A percentile compares a stretch with the other conserved stretches of the same genome.
Conservation (phyloP, 2,888 invertebrate species). For the Cataglyphis cursor region DNA sequence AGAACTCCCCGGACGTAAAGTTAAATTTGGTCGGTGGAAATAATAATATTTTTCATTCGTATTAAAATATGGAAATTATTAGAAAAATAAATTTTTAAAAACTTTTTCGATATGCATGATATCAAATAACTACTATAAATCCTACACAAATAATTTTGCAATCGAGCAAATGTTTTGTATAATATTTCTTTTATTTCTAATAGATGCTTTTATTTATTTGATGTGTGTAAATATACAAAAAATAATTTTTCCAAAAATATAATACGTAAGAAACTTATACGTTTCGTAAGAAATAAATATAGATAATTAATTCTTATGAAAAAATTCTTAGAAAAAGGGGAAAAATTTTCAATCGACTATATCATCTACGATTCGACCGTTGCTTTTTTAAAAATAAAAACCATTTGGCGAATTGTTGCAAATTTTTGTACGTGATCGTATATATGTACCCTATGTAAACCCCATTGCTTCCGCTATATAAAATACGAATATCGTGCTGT, state of each 20-base stretch:
- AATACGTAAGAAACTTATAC: background rate
- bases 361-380: background rate
- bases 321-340: background rate
- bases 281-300: background rate
- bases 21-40: background rate
- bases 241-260: background rate
- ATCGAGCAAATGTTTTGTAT: background rate
- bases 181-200: background rate
- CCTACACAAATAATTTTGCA: conserved; percentile 14
- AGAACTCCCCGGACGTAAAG: background rate
- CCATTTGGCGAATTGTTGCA: background rate
- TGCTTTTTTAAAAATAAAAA: conserved; percentile 19
- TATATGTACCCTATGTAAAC: conserved; percentile 20
- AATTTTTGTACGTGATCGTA: background rate
- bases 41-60: conserved; percentile 15
- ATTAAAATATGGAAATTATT: conserved; percentile 12
- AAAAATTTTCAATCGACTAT: conserved; percentile 18
- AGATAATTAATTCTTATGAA: background rate
- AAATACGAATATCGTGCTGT: conserved; percentile 28
- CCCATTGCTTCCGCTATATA: conserved; percentile 28
- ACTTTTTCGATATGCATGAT: conserved; percentile 1
- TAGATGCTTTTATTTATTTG: background rate
- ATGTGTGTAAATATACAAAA: background rate
- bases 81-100: conserved; percentile 6
- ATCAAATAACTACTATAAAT: conserved; percentile 1